A percentile compares a stretch with the other conserved stretches of the same genome.
These are phyloP conservation scores for Drosophila nigricruria DNA, from an alignment of 2,888 invertebrate genomes.

Conservation along the genomic window DNA sequence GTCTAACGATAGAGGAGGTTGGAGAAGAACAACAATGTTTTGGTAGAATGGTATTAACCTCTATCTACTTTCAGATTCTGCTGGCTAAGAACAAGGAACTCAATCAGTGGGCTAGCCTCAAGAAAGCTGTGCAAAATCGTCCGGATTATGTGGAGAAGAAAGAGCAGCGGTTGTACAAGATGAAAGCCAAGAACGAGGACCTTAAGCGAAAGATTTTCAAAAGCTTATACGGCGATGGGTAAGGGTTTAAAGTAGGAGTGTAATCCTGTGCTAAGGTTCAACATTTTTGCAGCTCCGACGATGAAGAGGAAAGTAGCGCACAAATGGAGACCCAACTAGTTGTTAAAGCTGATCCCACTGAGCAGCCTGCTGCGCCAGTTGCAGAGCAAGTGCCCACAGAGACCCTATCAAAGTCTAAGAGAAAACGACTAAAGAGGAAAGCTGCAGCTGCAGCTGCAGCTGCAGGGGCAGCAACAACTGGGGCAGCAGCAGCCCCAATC, in stretches of 20 bases:
- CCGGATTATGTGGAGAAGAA: slow-evolving; percentile 92
- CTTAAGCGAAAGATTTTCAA: slow-evolving; percentile 92
- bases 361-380: slow-evolving; percentile 2
- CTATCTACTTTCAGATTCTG: slow-evolving; percentile 89
- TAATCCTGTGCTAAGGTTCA: neutral
- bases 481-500: too few species aligned
- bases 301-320: slow-evolving; percentile 64
- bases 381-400: slow-evolving; percentile 32
- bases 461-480: slow-evolving; percentile 7
- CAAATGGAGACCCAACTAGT: slow-evolving; percentile 17
- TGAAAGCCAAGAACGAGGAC: slow-evolving; percentile 90
- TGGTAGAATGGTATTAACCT: neutral
- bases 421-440: slow-evolving; percentile 70
- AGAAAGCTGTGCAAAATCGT: slow-evolving; percentile 92
- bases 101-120: slow-evolving; percentile 97
- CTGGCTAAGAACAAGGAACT: slow-evolving; percentile 96
- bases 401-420: slow-evolving; percentile 61
- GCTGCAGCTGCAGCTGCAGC: slow-evolving; percentile 54
- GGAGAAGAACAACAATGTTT: neutral
- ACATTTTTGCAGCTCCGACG: slow-evolving; percentile 77
- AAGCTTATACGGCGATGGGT: slow-evolving; percentile 89
- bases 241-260: slow-evolving; percentile 8
- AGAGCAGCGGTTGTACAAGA: slow-evolving; percentile 91
- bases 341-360: slow-evolving; percentile 1
- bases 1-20: slow-evolving; percentile 96